phyloP scores from a whole-genome alignment of 2,797 vertebrate species.

The Anguilla anguilla region DNA sequence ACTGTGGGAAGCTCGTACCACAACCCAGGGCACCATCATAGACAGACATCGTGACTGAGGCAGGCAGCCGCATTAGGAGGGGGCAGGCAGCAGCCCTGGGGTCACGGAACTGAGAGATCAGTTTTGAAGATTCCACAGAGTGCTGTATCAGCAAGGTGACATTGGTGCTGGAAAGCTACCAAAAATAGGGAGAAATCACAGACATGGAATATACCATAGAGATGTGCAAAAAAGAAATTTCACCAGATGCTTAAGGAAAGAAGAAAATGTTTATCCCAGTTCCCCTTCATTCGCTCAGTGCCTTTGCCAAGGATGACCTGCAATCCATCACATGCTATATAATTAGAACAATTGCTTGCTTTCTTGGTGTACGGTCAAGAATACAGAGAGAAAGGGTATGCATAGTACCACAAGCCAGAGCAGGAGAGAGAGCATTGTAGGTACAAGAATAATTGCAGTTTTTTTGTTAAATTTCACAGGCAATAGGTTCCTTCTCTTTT shows the following conservation, averaged over 20 bases:
- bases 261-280: background rate
- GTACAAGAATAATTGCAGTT: background rate
- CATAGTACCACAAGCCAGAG: slow-evolving; percentile 12
- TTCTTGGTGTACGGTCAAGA: background rate
- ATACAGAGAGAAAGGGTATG: background rate
- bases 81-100: background rate
- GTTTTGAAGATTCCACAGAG: slow-evolving; percentile 26
- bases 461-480: slow-evolving; percentile 47
- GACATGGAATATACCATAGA: slow-evolving; percentile 37
- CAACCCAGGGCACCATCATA: background rate
- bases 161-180: slow-evolving; percentile 36
- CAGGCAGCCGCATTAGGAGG: background rate
- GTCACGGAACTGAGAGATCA: background rate
- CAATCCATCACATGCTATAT: background rate
- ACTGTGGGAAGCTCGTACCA: background rate
- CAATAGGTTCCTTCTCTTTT: slow-evolving; percentile 56
- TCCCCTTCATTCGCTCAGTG: background rate
- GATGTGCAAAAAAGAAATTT: slow-evolving; percentile 30
- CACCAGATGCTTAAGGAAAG: background rate
- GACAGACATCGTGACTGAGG: slow-evolving; percentile 4
- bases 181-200: slow-evolving; percentile 40
- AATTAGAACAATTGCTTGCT: background rate
- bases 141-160: slow-evolving; percentile 64
- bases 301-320: background rate
- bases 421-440: background rate